Evolutionary conservation across 1,140 invertebrate genomes (phyloP), one percentile per base, ranked within the genome.

Genomic region (Dendroctonus valens): DNA sequence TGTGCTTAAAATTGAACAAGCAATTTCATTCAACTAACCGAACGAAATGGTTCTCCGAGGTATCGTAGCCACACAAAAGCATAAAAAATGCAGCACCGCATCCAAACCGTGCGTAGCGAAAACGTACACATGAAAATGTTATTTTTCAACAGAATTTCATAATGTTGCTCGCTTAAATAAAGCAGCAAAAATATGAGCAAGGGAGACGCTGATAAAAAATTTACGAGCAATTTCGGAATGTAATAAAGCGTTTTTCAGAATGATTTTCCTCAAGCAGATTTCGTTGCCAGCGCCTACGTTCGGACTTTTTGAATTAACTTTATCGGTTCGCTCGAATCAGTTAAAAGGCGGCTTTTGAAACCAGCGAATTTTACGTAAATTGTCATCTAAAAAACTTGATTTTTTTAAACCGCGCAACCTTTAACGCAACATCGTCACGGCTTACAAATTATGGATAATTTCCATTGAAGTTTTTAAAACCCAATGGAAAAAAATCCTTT

Each of bases 141-240:
- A 52, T 52, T 52, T 51, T 52, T 52, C 50, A 52, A 7, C 50
- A 52, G 14, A 52, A 52, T 52, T 52, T 52, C 50, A 52, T 52
- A 52, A 52, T 52, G 50, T 26, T 5, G 50, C 5, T 26, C 26
- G 12, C 50, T 5, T 52, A 52, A 52, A 52, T 52, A 52, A 52
- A n/a, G 14, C 50, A 26, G 14, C 12, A 26, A 14, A 26, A 52
- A 14, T 26, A 8, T 12, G 26, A 26, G 37, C 50, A 26, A 9
- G 12, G 50, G 50, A 12, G 12, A 15, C 50, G 50, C 50, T 15
- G 12, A 52, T 52, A 52, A 52, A 52, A 52, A 52, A 52, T 52
- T 52, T 52, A 52, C 50, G 50, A 52, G 50, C 50, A 52, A 52
- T 52, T 52, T 52, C 37, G 50, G 26, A 52, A 52, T 52, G 50